Evolutionary conservation across 1,140 invertebrate genomes (phyloP), one percentile per base, ranked within the genome.

Genomic region (Paraescarpia echinospica): DNA sequence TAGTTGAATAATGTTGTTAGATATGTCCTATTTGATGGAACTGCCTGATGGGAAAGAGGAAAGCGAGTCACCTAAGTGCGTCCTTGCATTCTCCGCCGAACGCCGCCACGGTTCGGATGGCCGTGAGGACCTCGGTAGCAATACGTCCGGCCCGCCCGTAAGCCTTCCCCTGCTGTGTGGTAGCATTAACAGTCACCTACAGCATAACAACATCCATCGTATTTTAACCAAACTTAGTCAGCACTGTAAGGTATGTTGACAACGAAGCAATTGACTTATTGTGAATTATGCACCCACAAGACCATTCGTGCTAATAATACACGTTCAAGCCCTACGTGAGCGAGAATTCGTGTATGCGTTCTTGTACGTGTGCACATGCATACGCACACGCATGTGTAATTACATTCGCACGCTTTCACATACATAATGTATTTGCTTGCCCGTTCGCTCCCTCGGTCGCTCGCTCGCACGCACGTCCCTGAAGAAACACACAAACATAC

Each of bases 11-110:
- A 41, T 41, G 4, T 4, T 12, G 18, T 77, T 18, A 31, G 59
- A 31, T 27, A 77, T 27, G 59, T 77, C 22, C 4, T 77, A 27
- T n/a, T n/a, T n/a, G n/a, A n/a, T n/a, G 18, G 14, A 77, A 77
- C 59, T 77, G 59, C 27, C 22, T 27, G 27, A 18, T 27, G 48
- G 48, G 18, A 18, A 51, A 51, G 48, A 18, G 48, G 2, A 77
- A 77, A 18, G 12, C 27, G 59, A 31, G 22, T 90, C 93, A 96
- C 94, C 96, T 93, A 33, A 94, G 93, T 89, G 95, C 93, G 93
- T 96, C 96, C 93, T 95, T 96, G 34, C 94, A 93, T 93, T 96
- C 95, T 35, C 96, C 96, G 92, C 95, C 95, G 94, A 96, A 96
- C 33, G 96, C 95, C 14, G 95, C 94, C 1, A 96, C 96, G 89